A percentile compares a stretch with the other conserved stretches of the same genome.
phyloP scores from a whole-genome alignment of 2,888 invertebrate species.

The Pristionchus maxplancki region DNA sequence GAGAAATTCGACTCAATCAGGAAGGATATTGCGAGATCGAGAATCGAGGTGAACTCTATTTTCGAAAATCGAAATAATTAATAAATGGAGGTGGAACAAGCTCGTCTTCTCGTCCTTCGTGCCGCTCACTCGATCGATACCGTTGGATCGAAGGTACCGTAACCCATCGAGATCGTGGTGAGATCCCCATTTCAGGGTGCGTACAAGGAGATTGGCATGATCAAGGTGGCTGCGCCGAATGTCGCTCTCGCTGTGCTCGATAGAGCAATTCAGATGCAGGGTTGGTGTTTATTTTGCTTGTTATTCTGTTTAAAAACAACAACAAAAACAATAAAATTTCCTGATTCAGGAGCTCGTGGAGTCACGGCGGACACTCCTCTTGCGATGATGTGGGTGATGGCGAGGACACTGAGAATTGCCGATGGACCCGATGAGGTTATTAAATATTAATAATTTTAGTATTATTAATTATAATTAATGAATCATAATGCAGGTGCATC shows the following conservation, averaged over 20 bases:
- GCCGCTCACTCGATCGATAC: conserved; percentile 81
- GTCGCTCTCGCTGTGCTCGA: conserved; percentile 79
- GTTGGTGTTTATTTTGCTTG: too few species aligned
- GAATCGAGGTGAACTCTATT: conserved; percentile 76
- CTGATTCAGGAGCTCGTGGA: conserved; percentile 73
- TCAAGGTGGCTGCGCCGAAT: conserved; percentile 79
- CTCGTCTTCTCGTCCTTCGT: conserved; percentile 80
- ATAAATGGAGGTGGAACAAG: conserved; percentile 78
- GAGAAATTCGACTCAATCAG: conserved; percentile 79
- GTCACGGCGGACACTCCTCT: conserved; percentile 78
- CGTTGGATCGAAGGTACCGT: conserved; percentile 79
- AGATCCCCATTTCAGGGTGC: conserved; percentile 75
- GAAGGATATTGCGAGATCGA: conserved; percentile 79
- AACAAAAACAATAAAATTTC: too few species aligned
- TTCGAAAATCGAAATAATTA: neutral
- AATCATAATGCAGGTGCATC: conserved; percentile 57
- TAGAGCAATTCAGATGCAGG: conserved; percentile 70
- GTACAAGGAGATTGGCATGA: conserved; percentile 80
- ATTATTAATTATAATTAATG: too few species aligned
- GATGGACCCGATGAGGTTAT: conserved; percentile 81
- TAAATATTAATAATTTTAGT: too few species aligned
- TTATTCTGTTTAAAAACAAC: too few species aligned
- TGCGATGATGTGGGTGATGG: conserved; percentile 77
- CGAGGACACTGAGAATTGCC: conserved; percentile 78
- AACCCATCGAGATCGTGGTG: neutral